Evolutionary conservation across 2,888 invertebrate species (phyloP), one percentile per base, ranked within the genome.

Genomic region (Marasmarcha lunaedactyla): DNA sequence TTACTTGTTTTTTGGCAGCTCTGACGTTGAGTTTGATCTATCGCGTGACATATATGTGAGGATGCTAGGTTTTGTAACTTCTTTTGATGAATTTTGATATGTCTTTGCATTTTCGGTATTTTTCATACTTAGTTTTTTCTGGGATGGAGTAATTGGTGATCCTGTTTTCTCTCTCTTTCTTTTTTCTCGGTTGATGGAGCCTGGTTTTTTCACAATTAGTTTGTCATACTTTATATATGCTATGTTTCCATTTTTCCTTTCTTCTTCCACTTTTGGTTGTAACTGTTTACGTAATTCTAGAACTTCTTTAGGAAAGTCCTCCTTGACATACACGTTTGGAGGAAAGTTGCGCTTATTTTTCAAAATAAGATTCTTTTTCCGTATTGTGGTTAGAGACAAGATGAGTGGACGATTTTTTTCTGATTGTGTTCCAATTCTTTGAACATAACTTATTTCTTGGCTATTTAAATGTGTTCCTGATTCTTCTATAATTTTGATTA

Each of bases 321-420:
- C 42, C 33, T 40, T 45, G 14, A 45, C 9, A 33, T 45, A 25
- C 1, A 45, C 34, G 15, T 38, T 38, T 39, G 35, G 1, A 13
- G 33, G 41, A 7, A 42, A 25, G 11, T 43, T 43, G 1, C 38
- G 15, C n/a, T 39, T 39, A 20, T 39, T 41, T 39, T 26, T 43
- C 2, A 42, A 37, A 33, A 45, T 45, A 10, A 36, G 11, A 26
- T 43, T 43, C 11, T 43, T 46, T 43, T 42, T 46, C 42, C 43
- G 43, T 13, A 14, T 27, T 9, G 42, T 37, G 12, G 40, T 26
- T 7, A 43, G 13, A 9, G 43, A 35, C 2, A 46, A 35, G n/a
- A 42, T 34, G 1, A 43, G 37, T 3, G 46, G 43, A 1, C 41
- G 42, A 43, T 41, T 42, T 33, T 42, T 42, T 2, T 35, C 20